Percentiles rank a stretch among this genome's conserved stretches.
phyloP scores from a whole-genome alignment of 2,888 invertebrate genomes.

The Phaonia tiefii region DNA sequence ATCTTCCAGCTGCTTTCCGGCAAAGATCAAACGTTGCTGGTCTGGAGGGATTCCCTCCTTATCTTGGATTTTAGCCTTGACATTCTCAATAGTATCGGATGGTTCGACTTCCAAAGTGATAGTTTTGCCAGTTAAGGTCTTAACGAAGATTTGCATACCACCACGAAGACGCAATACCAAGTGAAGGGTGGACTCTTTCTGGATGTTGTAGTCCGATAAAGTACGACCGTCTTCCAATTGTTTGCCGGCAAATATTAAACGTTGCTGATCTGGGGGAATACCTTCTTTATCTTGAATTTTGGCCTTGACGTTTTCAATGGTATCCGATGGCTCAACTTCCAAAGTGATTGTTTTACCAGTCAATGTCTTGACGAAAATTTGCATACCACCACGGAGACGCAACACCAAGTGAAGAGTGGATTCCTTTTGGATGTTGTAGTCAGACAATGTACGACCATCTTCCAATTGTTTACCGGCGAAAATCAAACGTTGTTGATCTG shows the following conservation, averaged over 20 bases:
- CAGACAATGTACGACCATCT: slow-evolving; percentile 68
- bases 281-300: slow-evolving; percentile 70
- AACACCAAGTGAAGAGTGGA: slow-evolving; percentile 68
- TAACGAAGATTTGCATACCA: slow-evolving; percentile 69
- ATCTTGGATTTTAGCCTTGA: slow-evolving; percentile 68
- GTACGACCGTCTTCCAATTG: slow-evolving; percentile 69
- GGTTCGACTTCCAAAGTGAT: slow-evolving; percentile 69
- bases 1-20: slow-evolving; percentile 68
- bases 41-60: slow-evolving; percentile 70
- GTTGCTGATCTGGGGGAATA: slow-evolving; percentile 69
- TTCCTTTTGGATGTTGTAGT: slow-evolving; percentile 70
- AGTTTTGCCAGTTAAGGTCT: slow-evolving; percentile 68
- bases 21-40: slow-evolving; percentile 69
- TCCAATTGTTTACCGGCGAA: slow-evolving; percentile 69
- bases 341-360: slow-evolving; percentile 69
- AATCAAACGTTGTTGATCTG: slow-evolving; percentile 70
- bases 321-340: slow-evolving; percentile 68
- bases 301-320: slow-evolving; percentile 68
- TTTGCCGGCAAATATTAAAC: slow-evolving; percentile 69
- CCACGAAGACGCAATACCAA: slow-evolving; percentile 69
- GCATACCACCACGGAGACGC: slow-evolving; percentile 69
- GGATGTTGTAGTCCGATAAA: slow-evolving; percentile 68
- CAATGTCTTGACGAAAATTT: slow-evolving; percentile 68
- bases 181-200: slow-evolving; percentile 69
- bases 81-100: slow-evolving; percentile 68